These are phyloP conservation scores for Fulica atra DNA, from an alignment of 2,113 vertebrate genomes.

Conservation along the genomic window DNA sequence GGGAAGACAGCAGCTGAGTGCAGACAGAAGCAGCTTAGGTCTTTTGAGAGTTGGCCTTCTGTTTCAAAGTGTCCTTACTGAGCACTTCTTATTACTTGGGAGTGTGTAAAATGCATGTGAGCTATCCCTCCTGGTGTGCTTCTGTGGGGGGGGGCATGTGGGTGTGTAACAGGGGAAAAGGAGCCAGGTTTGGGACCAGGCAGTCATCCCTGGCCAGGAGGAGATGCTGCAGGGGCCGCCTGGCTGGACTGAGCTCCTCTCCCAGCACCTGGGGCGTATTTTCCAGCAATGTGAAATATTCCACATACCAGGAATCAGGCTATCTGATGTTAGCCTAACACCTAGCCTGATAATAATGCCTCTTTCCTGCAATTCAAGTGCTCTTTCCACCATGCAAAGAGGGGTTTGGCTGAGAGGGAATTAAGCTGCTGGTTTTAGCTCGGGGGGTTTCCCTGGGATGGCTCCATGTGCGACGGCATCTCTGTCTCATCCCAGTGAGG, in stretches of 20 bases:
- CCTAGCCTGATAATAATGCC: not conserved
- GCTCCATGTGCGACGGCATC: not conserved
- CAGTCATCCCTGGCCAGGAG: not conserved
- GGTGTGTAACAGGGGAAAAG: not conserved
- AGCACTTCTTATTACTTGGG: not conserved
- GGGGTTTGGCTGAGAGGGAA: not conserved
- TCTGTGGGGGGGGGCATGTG: rapidly evolving
- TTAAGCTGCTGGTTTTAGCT: not conserved
- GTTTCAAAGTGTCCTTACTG: not conserved
- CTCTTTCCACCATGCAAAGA: not conserved
- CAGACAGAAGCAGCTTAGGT: not conserved
- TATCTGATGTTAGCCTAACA: not conserved
- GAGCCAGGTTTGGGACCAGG: not conserved
- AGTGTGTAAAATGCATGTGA: not conserved
- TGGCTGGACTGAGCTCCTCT: not conserved
- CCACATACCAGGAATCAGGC: not conserved
- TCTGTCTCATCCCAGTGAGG: not conserved
- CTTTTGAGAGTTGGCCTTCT: not conserved
- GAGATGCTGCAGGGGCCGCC: not conserved
- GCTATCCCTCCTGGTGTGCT: not conserved
- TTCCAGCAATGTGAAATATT: not conserved
- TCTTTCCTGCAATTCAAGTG: not conserved
- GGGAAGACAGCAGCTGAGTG: not conserved
- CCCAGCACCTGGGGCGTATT: not conserved
- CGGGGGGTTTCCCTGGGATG: not conserved